phyloP scores from a whole-genome alignment of 1,140 invertebrate species.

The Bathynomus jamesi region DNA sequence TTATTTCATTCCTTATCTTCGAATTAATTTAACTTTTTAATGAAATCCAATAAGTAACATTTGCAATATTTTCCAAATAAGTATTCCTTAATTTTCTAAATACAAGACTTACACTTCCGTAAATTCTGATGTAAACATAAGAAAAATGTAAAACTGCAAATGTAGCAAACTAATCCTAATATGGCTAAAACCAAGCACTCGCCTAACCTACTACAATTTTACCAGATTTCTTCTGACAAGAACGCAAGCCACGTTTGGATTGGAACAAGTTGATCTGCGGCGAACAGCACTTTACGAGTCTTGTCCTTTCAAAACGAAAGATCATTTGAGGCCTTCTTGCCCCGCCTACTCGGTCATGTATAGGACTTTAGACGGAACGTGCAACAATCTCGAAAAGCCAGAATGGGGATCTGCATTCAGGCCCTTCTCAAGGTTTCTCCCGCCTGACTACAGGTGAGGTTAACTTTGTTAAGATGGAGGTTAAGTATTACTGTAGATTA shows the following conservation, averaged over 20 bases:
- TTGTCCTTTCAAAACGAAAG: constrained; percentile 51
- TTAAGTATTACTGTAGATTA: no score
- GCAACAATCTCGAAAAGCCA: constrained; percentile 69
- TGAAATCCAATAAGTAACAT: no score
- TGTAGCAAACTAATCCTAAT: no score
- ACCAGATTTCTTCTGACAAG: constrained; percentile 40
- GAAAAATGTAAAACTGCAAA: no score
- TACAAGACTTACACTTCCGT: no score
- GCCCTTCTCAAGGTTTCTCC: constrained; percentile 71
- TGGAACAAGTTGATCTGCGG: constrained; percentile 43
- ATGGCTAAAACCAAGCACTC: no score
- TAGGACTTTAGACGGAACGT: constrained; percentile 70
- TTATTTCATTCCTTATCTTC: no score
- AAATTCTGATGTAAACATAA: no score
- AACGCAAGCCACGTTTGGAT: constrained; percentile 36
- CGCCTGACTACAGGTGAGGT: constrained; percentile 56
- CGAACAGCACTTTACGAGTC: constrained; percentile 50
- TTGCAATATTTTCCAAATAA: no score
- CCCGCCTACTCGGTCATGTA: constrained; percentile 46
- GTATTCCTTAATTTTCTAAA: no score
- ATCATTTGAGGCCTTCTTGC: constrained; percentile 37
- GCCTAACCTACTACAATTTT: constrained; percentile 2
- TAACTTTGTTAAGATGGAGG: no score
- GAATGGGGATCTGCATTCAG: constrained; percentile 64
- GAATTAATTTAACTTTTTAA: no score